Conservation (phyloP, 2,113 vertebrate genomes). For the Uropsilus gracilis region DNA sequence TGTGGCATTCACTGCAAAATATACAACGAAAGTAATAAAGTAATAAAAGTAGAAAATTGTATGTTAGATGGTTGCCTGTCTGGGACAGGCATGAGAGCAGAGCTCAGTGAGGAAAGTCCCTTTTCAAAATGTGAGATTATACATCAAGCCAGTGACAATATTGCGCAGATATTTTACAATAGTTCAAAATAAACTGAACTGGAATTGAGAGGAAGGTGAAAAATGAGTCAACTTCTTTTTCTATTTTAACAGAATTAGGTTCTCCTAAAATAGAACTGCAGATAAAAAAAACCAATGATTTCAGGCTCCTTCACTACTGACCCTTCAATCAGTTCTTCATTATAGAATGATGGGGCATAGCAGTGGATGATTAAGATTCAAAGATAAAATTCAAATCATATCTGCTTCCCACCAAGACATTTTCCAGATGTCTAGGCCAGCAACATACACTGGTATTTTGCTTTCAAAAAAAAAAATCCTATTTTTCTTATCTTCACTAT, state of each 20-base stretch:
- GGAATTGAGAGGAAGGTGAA: conserved; percentile 10
- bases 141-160: not conserved
- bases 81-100: not conserved
- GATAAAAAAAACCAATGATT: not conserved
- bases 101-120: not conserved
- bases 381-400: not conserved
- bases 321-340: not conserved
- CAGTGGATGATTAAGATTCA: not conserved
- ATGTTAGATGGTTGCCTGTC: not conserved
- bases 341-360: not conserved
- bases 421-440: not conserved
- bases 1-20: not conserved
- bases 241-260: not conserved
- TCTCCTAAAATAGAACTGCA: not conserved
- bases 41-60: conserved; percentile 28
- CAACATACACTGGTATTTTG: not conserved
- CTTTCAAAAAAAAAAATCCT: not conserved
- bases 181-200: not conserved
- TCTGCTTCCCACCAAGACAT: not conserved
- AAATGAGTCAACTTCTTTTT: not conserved
- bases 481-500: not conserved
- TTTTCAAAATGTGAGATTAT: not conserved
- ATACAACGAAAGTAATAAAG: no score
- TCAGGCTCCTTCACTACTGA: not conserved
- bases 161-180: conserved; percentile 3